A percentile compares a stretch with the other conserved stretches of the same genome.
phyloP scores from a whole-genome alignment of 1,140 invertebrate species.

The Megalopta genalis region DNA sequence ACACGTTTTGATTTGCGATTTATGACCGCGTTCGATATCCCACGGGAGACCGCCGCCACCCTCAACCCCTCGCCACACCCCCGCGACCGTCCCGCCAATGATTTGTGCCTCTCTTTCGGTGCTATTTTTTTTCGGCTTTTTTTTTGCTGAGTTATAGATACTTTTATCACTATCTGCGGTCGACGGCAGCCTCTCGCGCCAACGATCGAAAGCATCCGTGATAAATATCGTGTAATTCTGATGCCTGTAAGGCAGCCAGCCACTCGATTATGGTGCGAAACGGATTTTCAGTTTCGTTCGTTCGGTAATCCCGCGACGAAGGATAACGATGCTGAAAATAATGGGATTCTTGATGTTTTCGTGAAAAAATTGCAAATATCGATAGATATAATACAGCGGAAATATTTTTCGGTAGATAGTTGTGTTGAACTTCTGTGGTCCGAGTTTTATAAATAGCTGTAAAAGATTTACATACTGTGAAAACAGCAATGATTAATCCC shows the following conservation, averaged over 20 bases:
- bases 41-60: slow-evolving; percentile 36
- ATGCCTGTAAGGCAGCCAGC: not conserved
- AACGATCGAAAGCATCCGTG: not conserved
- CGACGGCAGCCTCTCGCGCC: not conserved
- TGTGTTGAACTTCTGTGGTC: too few species aligned
- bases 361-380: too few species aligned
- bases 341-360: too few species aligned
- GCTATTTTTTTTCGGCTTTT: not conserved
- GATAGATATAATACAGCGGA: too few species aligned
- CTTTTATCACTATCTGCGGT: slow-evolving; percentile 41
- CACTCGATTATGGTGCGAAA: not conserved
- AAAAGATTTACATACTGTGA: too few species aligned
- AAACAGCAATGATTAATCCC: too few species aligned
- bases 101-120: slow-evolving; percentile 62
- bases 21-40: slow-evolving; percentile 67
- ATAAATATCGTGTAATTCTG: slow-evolving; percentile 7
- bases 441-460: too few species aligned
- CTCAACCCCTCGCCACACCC: not conserved
- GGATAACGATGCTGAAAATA: too few species aligned
- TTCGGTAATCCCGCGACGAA: too few species aligned
- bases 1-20: slow-evolving; percentile 74
- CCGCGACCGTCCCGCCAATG: slow-evolving; percentile 41
- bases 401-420: too few species aligned
- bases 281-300: not conserved
- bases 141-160: slow-evolving; percentile 42